Evolutionary conservation across 2,113 vertebrate genomes (phyloP).

Genomic region (Casuarius casuarius): DNA sequence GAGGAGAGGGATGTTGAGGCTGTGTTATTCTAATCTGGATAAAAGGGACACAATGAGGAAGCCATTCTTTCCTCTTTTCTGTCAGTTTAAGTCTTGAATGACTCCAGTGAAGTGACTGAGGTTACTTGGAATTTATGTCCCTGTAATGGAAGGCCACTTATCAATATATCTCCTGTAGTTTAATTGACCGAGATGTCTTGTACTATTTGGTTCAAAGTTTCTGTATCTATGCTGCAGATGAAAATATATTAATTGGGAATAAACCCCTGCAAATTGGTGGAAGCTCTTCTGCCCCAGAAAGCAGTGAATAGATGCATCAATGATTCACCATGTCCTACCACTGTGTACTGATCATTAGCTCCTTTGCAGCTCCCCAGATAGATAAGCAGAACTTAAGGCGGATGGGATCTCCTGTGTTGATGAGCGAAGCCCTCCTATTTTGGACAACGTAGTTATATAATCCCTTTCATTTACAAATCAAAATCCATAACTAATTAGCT

Average conservation of each 20-base stretch:
- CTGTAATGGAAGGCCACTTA: not conserved
- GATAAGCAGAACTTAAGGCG: not conserved
- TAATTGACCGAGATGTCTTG: slow-evolving; percentile 1
- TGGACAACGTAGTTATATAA: not conserved
- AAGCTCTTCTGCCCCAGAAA: not conserved
- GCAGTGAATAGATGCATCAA: not conserved
- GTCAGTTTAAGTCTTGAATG: slow-evolving; percentile 21
- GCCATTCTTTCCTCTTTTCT: not conserved
- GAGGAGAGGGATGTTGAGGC: not conserved
- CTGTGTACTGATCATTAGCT: not conserved
- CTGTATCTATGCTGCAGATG: not conserved
- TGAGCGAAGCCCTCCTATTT: not conserved
- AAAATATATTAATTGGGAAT: slow-evolving; percentile 29
- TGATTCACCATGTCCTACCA: not conserved
- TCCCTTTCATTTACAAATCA: not conserved
- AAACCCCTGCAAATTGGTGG: not conserved
- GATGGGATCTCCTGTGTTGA: not conserved
- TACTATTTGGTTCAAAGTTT: slow-evolving; percentile 21
- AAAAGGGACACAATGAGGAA: not conserved
- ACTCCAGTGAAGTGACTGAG: slow-evolving; percentile 25
- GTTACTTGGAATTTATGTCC: not conserved
- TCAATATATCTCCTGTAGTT: not conserved
- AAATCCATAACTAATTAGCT: not conserved
- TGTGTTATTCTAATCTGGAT: not conserved
- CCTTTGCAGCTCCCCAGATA: not conserved